These are phyloP conservation scores for Drosophila parabipectinata DNA, from an alignment of 1,140 invertebrate genomes.

Conservation along the genomic window DNA sequence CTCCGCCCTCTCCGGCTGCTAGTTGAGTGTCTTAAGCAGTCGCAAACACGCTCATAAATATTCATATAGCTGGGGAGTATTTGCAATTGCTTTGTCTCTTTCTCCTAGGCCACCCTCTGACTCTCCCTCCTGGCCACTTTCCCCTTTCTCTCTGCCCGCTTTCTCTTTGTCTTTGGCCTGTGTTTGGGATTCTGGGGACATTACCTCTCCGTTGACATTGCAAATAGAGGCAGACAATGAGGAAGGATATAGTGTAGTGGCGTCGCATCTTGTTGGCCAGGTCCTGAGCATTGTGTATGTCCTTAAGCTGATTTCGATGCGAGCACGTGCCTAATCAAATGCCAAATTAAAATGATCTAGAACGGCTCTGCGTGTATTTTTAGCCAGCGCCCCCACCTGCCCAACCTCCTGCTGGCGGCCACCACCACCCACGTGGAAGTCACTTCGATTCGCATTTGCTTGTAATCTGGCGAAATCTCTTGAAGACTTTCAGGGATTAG, in stretches of 20 bases:
- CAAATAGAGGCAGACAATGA: constrained; percentile 57
- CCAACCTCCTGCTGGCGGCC: constrained; percentile 23
- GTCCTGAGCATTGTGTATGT: constrained; percentile 2
- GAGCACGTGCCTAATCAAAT: constrained; percentile 74
- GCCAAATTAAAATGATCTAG: constrained; percentile 75
- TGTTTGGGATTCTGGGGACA: constrained; percentile 6
- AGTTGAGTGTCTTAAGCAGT: constrained; percentile 73
- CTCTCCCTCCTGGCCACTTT: not conserved
- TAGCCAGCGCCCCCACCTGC: constrained; percentile 35
- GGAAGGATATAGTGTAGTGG: constrained; percentile 32
- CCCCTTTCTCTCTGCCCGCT: not conserved
- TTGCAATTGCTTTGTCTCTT: constrained; percentile 68
- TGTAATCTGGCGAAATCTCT: constrained; percentile 71
- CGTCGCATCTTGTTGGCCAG: constrained; percentile 8
- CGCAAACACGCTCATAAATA: constrained; percentile 71
- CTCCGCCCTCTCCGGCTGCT: constrained; percentile 1
- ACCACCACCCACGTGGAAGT: constrained; percentile 40
- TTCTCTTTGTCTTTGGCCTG: constrained; percentile 19
- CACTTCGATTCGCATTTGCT: constrained; percentile 61
- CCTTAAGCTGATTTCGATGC: constrained; percentile 32
- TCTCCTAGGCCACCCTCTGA: not conserved
- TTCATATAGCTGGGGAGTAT: constrained; percentile 69
- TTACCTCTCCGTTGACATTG: constrained; percentile 58
- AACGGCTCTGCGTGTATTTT: constrained; percentile 54
- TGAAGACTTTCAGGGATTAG: constrained; percentile 74